A percentile compares a stretch with the other conserved stretches of the same genome.
Evolutionary conservation across 30 jellyfish, hydroid and myxozoan species (phyloP).

Genomic region (Chironex yamaguchii): DNA sequence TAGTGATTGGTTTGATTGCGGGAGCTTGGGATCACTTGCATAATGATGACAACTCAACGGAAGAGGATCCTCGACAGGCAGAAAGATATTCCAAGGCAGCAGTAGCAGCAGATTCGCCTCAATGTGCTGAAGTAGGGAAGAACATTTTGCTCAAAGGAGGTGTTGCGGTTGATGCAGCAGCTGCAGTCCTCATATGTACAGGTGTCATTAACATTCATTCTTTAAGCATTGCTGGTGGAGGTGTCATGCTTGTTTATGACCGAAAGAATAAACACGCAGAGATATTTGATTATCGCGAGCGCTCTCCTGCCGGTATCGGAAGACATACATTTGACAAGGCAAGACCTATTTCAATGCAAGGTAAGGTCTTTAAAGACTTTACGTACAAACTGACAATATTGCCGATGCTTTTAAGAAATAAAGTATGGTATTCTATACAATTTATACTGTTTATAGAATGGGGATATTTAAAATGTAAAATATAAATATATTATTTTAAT

Average conservation of each 20-base stretch:
- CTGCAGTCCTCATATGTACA: conserved; percentile 78
- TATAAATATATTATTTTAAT: no score
- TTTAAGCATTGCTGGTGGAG: conserved; percentile 96
- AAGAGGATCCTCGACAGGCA: conserved; percentile 25
- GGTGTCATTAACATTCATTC: conserved; percentile 92
- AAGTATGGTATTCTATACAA: no score
- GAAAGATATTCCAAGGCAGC: conserved; percentile 69
- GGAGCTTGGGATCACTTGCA: not conserved
- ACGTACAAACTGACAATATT: no score
- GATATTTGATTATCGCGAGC: conserved; percentile 83
- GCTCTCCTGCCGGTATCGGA: conserved; percentile 80
- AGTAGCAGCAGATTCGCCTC: conserved; percentile 74
- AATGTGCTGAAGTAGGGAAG: conserved; percentile 78
- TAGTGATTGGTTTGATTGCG: not conserved
- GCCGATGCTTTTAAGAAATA: no score
- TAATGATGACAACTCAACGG: not conserved
- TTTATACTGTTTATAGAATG: no score
- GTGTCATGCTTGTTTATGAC: conserved; percentile 79
- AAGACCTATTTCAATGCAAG: conserved; percentile 29
- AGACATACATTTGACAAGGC: conserved; percentile 61
- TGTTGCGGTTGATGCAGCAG: conserved; percentile 89
- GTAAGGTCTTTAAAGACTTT: no score
- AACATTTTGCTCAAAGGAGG: conserved; percentile 75
- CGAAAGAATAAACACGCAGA: conserved; percentile 53
- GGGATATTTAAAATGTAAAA: no score